Evolutionary conservation across 2,888 invertebrate genomes (phyloP).

Genomic region (Cerastis rubricosa): DNA sequence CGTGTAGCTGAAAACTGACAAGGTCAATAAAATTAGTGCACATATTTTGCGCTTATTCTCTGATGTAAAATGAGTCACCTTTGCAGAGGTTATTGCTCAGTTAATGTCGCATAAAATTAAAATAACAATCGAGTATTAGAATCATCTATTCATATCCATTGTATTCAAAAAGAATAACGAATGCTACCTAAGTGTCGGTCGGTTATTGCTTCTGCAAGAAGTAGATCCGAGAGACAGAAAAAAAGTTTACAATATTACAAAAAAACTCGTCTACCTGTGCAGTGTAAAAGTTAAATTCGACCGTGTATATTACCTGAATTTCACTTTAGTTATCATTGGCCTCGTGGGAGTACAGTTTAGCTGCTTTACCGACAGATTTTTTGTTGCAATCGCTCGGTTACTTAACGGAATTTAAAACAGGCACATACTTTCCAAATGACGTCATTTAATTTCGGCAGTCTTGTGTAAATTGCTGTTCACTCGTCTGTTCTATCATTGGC

Average conservation of each 20-base stretch:
- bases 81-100: conserved; percentile 67
- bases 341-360: conserved; percentile 48
- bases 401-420: conserved; percentile 84
- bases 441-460: conserved; percentile 84
- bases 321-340: conserved; percentile 54
- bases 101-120: conserved; percentile 67
- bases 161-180: conserved; percentile 58
- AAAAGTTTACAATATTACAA: conserved; percentile 3
- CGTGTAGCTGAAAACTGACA: conserved; percentile 66
- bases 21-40: conserved; percentile 80
- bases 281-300: conserved; percentile 24
- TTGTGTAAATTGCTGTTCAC: conserved; percentile 70
- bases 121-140: conserved; percentile 61
- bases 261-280: conserved; percentile 32
- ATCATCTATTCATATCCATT: conserved; percentile 61
- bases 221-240: conserved; percentile 20
- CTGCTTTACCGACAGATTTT: conserved; percentile 69
- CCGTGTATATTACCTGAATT: conserved; percentile 50
- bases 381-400: conserved; percentile 67
- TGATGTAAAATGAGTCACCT: conserved; percentile 66
- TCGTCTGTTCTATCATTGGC: conserved; percentile 65
- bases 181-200: conserved; percentile 26
- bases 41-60: conserved; percentile 61
- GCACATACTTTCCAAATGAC: conserved; percentile 87
- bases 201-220: conserved; percentile 36